Conservation (phyloP, 2,113 vertebrate genomes). For the Amia ocellicauda region DNA sequence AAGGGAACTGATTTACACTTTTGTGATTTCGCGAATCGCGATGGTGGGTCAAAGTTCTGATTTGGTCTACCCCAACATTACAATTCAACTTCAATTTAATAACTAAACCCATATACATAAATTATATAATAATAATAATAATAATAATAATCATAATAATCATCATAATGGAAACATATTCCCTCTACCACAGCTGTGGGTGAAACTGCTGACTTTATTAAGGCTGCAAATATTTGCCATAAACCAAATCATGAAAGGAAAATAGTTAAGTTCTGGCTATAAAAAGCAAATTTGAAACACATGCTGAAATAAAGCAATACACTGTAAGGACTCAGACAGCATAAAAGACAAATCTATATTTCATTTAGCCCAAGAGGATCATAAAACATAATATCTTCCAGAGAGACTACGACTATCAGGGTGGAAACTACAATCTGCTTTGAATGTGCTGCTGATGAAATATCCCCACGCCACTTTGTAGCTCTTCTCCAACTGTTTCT, state of each 20-base stretch:
- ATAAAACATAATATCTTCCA: constrained; percentile 49
- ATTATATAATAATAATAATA: too few relatives aligned
- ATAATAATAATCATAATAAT: too few relatives aligned
- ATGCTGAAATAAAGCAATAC: constrained; percentile 48
- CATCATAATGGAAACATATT: neutral
- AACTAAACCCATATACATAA: too few relatives aligned
- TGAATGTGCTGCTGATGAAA: constrained; percentile 41
- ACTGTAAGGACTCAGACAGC: constrained; percentile 33
- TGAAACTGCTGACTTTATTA: constrained; percentile 14
- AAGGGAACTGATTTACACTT: too few relatives aligned
- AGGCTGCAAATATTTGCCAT: constrained; percentile 11
- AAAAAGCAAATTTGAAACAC: constrained; percentile 57
- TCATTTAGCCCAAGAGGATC: constrained; percentile 42
- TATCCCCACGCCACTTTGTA: constrained; percentile 50
- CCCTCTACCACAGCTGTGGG: neutral
- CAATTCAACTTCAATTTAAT: too few relatives aligned
- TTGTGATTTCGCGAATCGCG: too few relatives aligned
- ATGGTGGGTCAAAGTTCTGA: too few relatives aligned
- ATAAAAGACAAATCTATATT: constrained; percentile 32
- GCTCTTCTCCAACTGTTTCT: too few relatives aligned
- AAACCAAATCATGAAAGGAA: constrained; percentile 12
- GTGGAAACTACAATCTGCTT: constrained; percentile 38
- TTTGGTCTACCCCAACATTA: too few relatives aligned
- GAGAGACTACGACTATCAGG: constrained; percentile 50
- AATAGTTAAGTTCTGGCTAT: constrained; percentile 15